These are phyloP conservation scores for Pachycephus smyrnensis DNA, from an alignment of 2,888 invertebrate genomes.

Conservation along the genomic window DNA sequence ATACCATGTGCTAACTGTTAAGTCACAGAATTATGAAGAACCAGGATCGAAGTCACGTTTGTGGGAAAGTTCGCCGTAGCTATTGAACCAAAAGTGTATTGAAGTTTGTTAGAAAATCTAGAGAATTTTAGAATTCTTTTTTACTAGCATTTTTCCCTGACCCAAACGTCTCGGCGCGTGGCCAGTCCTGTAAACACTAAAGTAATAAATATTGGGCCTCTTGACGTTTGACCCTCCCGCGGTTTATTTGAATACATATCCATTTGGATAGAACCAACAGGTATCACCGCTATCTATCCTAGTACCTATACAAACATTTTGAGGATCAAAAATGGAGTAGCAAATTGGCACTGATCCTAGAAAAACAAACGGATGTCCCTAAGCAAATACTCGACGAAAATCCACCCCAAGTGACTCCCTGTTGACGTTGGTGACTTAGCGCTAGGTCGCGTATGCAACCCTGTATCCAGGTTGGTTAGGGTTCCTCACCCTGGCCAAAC, in stretches of 20 bases:
- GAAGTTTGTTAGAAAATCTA: background rate
- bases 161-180: background rate
- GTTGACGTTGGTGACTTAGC: conserved; percentile 58
- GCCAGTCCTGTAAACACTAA: background rate
- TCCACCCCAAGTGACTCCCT: conserved; percentile 35
- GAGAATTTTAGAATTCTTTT: background rate
- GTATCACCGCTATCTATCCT: background rate
- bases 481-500: conserved; percentile 5
- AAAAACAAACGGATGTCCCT: conserved; percentile 47
- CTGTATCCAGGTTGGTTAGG: conserved; percentile 40
- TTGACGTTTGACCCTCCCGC: background rate
- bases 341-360: conserved; percentile 38
- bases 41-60: conserved; percentile 28
- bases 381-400: conserved; percentile 53
- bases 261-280: background rate
- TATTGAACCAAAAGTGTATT: background rate
- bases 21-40: conserved; percentile 48
- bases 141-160: background rate
- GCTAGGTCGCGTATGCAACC: conserved; percentile 39
- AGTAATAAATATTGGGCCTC: background rate
- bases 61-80: conserved; percentile 27
- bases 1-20: conserved; percentile 38
- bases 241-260: background rate
- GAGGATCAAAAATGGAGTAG: conserved; percentile 2
- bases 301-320: background rate